Conservation (phyloP, 1,140 invertebrate species). For the Rhyzopertha dominica region DNA sequence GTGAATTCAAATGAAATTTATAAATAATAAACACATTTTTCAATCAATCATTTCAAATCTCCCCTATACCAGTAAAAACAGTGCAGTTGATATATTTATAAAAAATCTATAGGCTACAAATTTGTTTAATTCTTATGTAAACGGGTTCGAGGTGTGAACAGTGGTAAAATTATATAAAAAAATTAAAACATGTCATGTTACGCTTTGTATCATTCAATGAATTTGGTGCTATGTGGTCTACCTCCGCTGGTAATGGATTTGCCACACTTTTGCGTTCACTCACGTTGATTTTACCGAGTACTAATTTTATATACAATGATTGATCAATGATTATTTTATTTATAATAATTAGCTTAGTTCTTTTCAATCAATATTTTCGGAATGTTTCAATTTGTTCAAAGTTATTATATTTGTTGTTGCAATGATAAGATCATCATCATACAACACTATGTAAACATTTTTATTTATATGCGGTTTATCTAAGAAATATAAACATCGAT, state of each 20-base stretch:
- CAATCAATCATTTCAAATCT: too few relatives aligned
- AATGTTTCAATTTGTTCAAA: slow-evolving; percentile 4
- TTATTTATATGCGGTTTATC: slow-evolving; percentile 1
- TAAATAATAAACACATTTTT: too few relatives aligned
- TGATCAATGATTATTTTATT: slow-evolving; percentile 7
- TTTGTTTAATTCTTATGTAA: too few relatives aligned
- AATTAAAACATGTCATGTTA: too few relatives aligned
- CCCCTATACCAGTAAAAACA: too few relatives aligned
- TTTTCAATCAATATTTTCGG: background rate
- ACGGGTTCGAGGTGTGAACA: too few relatives aligned
- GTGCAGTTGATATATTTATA: too few relatives aligned
- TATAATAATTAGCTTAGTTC: slow-evolving; percentile 5
- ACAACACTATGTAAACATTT: slow-evolving; percentile 10
- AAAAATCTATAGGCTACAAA: too few relatives aligned
- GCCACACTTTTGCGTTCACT: background rate
- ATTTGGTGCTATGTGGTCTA: slow-evolving; percentile 5
- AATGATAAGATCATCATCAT: slow-evolving; percentile 7
- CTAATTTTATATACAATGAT: slow-evolving; percentile 2
- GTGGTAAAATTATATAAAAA: too few relatives aligned
- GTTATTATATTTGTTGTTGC: background rate
- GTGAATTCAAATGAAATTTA: too few relatives aligned
- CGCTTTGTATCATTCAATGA: too few relatives aligned
- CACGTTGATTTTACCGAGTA: slow-evolving; percentile 7
- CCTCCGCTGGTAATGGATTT: background rate
- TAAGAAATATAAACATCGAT: slow-evolving; percentile 10